Evolutionary conservation across 2,113 vertebrate genomes (phyloP).

Genomic region (Chamaea fasciata): DNA sequence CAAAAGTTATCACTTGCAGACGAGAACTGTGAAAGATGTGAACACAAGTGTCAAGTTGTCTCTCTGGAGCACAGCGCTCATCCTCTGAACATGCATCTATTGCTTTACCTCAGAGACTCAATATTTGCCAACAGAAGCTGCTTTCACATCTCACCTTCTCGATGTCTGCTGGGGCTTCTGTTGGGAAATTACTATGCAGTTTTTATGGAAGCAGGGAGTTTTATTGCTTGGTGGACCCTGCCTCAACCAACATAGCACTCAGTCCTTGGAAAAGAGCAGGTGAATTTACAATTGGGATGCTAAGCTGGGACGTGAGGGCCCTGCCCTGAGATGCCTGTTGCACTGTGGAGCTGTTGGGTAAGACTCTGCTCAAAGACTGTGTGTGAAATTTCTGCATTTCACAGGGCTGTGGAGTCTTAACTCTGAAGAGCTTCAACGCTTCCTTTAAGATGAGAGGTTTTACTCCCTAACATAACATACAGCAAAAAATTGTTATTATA

Average conservation of each 20-base stretch:
- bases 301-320: accelerated
- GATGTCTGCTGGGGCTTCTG: not conserved
- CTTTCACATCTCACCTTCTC: not conserved
- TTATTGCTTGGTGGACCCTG: not conserved
- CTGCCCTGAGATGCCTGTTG: not conserved
- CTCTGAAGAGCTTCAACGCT: not conserved
- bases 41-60: slow-evolving; percentile 37
- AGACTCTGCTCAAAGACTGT: not conserved
- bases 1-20: slow-evolving; percentile 54
- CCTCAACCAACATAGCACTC: not conserved
- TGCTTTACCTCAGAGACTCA: not conserved
- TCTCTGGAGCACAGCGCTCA: not conserved
- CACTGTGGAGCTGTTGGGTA: not conserved
- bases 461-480: not conserved
- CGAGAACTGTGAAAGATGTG: slow-evolving; percentile 56
- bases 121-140: not conserved
- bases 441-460: not conserved
- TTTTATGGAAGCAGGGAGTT: not conserved
- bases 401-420: not conserved
- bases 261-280: not conserved
- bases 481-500: not conserved
- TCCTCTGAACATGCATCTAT: not conserved
- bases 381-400: not conserved
- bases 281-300: not conserved
- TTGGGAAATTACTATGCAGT: not conserved